Conservation (phyloP, 2,888 invertebrate species). For the Euclidia mi region DNA sequence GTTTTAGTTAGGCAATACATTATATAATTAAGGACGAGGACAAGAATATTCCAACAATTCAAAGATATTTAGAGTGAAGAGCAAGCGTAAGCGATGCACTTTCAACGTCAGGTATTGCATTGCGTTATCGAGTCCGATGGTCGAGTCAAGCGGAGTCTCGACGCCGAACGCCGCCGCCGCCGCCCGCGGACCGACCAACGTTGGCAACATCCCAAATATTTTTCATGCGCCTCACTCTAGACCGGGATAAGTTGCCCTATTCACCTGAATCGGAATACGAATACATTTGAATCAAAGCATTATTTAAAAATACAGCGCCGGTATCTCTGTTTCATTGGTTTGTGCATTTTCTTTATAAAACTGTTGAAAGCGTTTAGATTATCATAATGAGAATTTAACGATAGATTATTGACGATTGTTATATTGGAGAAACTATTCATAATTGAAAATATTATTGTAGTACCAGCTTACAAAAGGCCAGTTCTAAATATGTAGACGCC, state of each 20-base stretch:
- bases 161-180: constrained; percentile 53
- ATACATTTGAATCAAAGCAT: constrained; percentile 60
- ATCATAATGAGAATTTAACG: no score
- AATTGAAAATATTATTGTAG: neutral
- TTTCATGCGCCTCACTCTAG: constrained; percentile 80
- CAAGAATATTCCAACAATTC: constrained; percentile 13
- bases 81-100: constrained; percentile 62
- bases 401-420: no score
- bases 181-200: constrained; percentile 74
- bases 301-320: constrained; percentile 34
- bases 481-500: constrained; percentile 1
- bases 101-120: constrained; percentile 72
- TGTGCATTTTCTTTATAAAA: neutral
- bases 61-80: constrained; percentile 34
- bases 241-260: constrained; percentile 84
- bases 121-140: constrained; percentile 74
- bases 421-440: no score
- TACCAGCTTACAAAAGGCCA: constrained; percentile 5
- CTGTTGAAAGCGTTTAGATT: neutral
- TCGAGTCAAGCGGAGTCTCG: constrained; percentile 64
- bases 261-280: constrained; percentile 84
- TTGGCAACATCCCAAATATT: constrained; percentile 85
- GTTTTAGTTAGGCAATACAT: constrained; percentile 12
- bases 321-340: neutral
- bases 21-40: constrained; percentile 21